phyloP scores from a whole-genome alignment of 2,797 vertebrate species.

The Chelon auratus region DNA sequence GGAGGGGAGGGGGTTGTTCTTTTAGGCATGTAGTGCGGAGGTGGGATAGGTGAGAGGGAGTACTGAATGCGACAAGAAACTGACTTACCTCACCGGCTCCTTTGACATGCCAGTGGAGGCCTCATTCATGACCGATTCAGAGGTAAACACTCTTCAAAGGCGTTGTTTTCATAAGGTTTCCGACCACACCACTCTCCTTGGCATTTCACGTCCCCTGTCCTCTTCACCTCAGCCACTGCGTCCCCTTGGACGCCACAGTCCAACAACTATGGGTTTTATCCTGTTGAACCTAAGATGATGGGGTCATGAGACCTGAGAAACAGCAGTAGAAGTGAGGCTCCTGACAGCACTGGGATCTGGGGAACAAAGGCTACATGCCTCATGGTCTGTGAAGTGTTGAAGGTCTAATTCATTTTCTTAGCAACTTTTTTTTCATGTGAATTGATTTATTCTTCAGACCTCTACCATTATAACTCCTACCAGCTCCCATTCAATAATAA shows the following conservation, averaged over 20 bases:
- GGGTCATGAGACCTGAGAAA: slow-evolving; percentile 68
- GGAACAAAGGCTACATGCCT: slow-evolving; percentile 47
- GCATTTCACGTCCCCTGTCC: slow-evolving; percentile 63
- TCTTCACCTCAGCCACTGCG: slow-evolving; percentile 50
- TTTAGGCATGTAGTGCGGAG: slow-evolving; percentile 56
- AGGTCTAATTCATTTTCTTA: slow-evolving; percentile 47
- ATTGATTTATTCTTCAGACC: slow-evolving; percentile 46
- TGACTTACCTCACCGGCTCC: slow-evolving; percentile 68
- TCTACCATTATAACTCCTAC: slow-evolving; percentile 41
- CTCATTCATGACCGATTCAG: slow-evolving; percentile 57
- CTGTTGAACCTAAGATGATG: slow-evolving; percentile 57
- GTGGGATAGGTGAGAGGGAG: slow-evolving; percentile 55
- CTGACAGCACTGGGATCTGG: slow-evolving; percentile 66
- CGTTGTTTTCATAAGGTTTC: slow-evolving; percentile 71
- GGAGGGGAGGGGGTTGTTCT: slow-evolving; percentile 41
- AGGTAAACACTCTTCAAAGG: slow-evolving; percentile 67
- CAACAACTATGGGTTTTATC: slow-evolving; percentile 61
- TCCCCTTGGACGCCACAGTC: slow-evolving; percentile 46
- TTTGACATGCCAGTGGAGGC: slow-evolving; percentile 65
- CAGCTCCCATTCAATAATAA: slow-evolving; percentile 16
- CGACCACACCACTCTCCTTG: slow-evolving; percentile 57
- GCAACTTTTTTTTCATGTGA: slow-evolving; percentile 20
- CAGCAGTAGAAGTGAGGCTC: slow-evolving; percentile 48
- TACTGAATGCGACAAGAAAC: slow-evolving; percentile 76
- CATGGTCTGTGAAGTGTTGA: slow-evolving; percentile 53